Percentiles rank a stretch among this genome's conserved stretches.
Evolutionary conservation across 2,888 invertebrate genomes (phyloP).

Genomic region (Autographa pulchrina): DNA sequence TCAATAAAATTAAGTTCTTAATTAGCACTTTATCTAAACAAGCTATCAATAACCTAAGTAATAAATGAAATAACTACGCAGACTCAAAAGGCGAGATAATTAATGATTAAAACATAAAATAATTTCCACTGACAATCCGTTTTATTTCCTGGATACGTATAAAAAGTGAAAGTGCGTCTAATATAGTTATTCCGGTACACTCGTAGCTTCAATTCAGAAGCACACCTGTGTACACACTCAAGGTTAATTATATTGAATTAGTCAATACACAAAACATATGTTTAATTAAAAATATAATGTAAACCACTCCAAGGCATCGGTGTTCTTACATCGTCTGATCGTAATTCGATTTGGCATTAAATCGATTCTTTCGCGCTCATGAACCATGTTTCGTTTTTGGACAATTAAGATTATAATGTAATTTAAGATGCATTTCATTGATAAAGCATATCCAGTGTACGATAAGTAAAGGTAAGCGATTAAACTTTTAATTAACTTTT

Average conservation of each 20-base stretch:
- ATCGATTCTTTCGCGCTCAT: conserved; percentile 63
- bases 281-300: conserved; percentile 32
- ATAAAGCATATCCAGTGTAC: conserved; percentile 19
- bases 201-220: conserved; percentile 27
- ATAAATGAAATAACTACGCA: not conserved
- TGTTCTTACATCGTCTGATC: conserved; percentile 54
- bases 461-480: conserved; percentile 10
- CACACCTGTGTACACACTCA: conserved; percentile 55
- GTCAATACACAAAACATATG: conserved; percentile 16
- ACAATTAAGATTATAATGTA: conserved; percentile 48
- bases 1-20: too few species aligned
- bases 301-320: conserved; percentile 42
- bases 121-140: conserved; percentile 10
- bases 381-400: conserved; percentile 58
- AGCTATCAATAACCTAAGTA: not conserved
- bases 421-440: conserved; percentile 21
- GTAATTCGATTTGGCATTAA: conserved; percentile 71
- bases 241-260: conserved; percentile 40
- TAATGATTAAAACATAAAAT: not conserved
- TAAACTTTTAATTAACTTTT: conserved; percentile 6
- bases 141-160: conserved; percentile 19
- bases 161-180: conserved; percentile 52
- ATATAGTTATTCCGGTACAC: conserved; percentile 44
- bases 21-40: not conserved
- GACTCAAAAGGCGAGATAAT: not conserved